Evolutionary conservation across 2,888 invertebrate species (phyloP).

Genomic region (Pterostichus madidus): DNA sequence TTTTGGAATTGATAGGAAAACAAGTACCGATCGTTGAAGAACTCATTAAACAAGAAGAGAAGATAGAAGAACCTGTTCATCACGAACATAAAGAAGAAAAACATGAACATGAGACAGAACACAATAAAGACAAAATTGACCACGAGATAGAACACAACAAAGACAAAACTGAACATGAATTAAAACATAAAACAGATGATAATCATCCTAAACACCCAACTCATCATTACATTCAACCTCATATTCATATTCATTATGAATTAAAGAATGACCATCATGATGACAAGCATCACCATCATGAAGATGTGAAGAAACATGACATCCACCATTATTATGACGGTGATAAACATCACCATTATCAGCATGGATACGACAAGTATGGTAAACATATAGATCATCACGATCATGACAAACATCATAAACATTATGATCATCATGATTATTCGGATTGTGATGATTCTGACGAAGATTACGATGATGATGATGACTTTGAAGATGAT

Average conservation of each 20-base stretch:
- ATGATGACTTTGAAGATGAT: neutral
- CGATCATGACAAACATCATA: neutral
- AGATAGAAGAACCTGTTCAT: neutral
- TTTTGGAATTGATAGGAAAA: neutral
- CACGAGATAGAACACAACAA: neutral
- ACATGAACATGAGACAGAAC: neutral
- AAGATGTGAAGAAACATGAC: neutral
- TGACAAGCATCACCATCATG: neutral
- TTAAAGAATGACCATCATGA: conserved; percentile 3
- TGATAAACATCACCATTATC: too few species aligned
- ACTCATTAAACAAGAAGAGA: neutral
- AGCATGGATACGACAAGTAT: too few species aligned
- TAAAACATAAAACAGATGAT: neutral
- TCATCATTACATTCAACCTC: conserved; percentile 13
- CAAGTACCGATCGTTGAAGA: neutral
- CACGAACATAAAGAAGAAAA: neutral
- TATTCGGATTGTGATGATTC: conserved; percentile 1
- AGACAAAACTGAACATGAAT: neutral
- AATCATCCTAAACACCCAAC: neutral
- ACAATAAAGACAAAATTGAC: neutral
- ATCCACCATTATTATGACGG: too few species aligned
- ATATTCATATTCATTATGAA: conserved; percentile 15
- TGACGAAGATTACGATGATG: neutral
- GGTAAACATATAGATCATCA: too few species aligned
- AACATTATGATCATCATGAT: conserved; percentile 24